These are phyloP conservation scores for Anoplolepis gracilipes DNA, from an alignment of 1,140 invertebrate genomes.

Conservation along the genomic window DNA sequence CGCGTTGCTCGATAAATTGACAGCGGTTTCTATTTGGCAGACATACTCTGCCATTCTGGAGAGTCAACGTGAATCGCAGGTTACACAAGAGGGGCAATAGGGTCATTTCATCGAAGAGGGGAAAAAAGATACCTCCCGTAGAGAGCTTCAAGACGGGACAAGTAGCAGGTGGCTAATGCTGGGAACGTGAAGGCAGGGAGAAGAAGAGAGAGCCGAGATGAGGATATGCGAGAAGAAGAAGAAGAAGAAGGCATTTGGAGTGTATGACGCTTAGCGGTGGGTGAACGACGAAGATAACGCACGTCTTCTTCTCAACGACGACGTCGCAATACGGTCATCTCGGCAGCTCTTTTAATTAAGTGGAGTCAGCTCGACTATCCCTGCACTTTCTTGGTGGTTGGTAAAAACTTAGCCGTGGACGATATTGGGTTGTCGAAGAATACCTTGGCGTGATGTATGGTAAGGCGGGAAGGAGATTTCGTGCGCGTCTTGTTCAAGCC, in stretches of 20 bases:
- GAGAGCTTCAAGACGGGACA: slow-evolving; percentile 70
- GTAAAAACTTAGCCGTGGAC: slow-evolving; percentile 67
- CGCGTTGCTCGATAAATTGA: slow-evolving; percentile 49
- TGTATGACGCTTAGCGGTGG: slow-evolving; percentile 72
- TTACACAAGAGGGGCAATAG: slow-evolving; percentile 59
- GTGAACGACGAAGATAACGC: slow-evolving; percentile 79
- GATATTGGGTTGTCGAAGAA: slow-evolving; percentile 65
- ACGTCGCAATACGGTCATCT: slow-evolving; percentile 70
- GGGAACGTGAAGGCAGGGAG: slow-evolving; percentile 19
- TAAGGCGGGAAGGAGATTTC: neutral
- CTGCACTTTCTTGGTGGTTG: slow-evolving; percentile 22
- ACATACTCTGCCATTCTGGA: slow-evolving; percentile 29
- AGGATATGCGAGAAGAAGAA: slow-evolving; percentile 6
- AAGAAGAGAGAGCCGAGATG: neutral
- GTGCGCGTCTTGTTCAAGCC: neutral
- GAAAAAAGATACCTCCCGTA: slow-evolving; percentile 27
- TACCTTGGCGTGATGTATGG: slow-evolving; percentile 37
- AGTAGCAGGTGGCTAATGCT: slow-evolving; percentile 80
- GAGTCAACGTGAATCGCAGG: slow-evolving; percentile 9
- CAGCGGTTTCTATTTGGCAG: slow-evolving; percentile 43
- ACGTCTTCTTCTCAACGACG: slow-evolving; percentile 75
- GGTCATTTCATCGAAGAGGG: slow-evolving; percentile 35
- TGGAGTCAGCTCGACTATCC: slow-evolving; percentile 76
- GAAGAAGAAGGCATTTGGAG: slow-evolving; percentile 61
- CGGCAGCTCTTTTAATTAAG: slow-evolving; percentile 79